Evolutionary conservation across 1,140 invertebrate species (phyloP), one percentile per base, ranked within the genome.

Genomic region (Drosophila leontia): DNA sequence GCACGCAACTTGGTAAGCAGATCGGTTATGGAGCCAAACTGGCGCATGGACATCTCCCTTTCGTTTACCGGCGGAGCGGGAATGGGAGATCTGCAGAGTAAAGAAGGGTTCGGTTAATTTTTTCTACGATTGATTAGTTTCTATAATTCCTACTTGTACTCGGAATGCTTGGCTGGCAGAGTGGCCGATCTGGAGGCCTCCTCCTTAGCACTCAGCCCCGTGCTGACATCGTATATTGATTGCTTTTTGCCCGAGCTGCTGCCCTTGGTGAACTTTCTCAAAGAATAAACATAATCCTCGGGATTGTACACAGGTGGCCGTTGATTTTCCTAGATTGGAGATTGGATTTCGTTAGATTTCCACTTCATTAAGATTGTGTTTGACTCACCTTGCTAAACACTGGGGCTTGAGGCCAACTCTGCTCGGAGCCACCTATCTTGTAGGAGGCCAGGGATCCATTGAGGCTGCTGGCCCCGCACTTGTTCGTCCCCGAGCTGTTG

Each of bases 1-100:
- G 97, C 95, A 71, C 96, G 94, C 3, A 98, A 94, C 90, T 98
- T 98, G 48, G 96, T 96, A n/a, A 98, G 94, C 2, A 99, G 94
- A 92, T 98, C 97, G 37, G 96, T 97, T 56, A 98, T 95, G 32
- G 96, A 96, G 35, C 96, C 95, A 91, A 98, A 98, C 92, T 98
- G 97, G 53, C 96, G 94, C 37, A 98, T 93, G 17, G 96, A 96
- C 97, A 98, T 98, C 91, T 98, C 97, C 51, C 95, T 95, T 42
- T 95, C 95, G 82, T 93, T 92, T 39, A 92, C 94, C 77, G 91
- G 94, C 91, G 92, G 94, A 92, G 88, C 94, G 90, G 86, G 93
- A 91, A 94, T 94, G 26, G 94, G 94, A 76, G 93, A 94, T 71
- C 94, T 92, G 47, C 35, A 9, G 5, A 13, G 7, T 1, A 57